These are phyloP conservation scores for Musca vetustissima DNA, from an alignment of 1,140 invertebrate species.

Conservation along the genomic window DNA sequence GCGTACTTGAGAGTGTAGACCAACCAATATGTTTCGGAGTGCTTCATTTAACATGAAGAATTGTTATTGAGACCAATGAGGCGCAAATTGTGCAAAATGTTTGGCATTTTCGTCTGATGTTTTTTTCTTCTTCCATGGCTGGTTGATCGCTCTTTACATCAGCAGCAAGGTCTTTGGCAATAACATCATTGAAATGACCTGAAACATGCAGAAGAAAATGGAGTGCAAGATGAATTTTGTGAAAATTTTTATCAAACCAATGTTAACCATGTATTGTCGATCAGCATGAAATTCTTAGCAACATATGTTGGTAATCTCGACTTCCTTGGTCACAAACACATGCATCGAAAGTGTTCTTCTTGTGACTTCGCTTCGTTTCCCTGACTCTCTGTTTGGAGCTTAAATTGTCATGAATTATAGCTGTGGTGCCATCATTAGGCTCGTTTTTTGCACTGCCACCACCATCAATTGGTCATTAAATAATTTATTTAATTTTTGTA, in stretches of 20 bases:
- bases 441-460: neutral
- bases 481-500: slow-evolving; percentile 36
- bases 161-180: too few relatives aligned
- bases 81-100: slow-evolving; percentile 55
- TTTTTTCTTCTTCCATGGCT: neutral
- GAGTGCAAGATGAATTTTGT: too few relatives aligned
- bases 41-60: slow-evolving; percentile 45
- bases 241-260: too few relatives aligned
- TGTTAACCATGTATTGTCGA: too few relatives aligned
- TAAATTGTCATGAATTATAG: slow-evolving; percentile 42
- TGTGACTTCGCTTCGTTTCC: neutral
- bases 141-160: too few relatives aligned
- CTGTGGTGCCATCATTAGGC: slow-evolving; percentile 39
- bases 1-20: too few relatives aligned
- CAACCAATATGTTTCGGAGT: slow-evolving; percentile 5
- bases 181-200: too few relatives aligned
- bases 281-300: too few relatives aligned
- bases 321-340: too few relatives aligned
- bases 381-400: neutral
- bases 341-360: neutral
- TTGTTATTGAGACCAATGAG: slow-evolving; percentile 54
- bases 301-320: too few relatives aligned
- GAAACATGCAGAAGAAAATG: too few relatives aligned
- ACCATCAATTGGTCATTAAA: slow-evolving; percentile 25
- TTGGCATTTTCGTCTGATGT: slow-evolving; percentile 30